These are phyloP conservation scores for Gobio occitaniae DNA, from an alignment of 2,797 vertebrate genomes.

Conservation along the genomic window DNA sequence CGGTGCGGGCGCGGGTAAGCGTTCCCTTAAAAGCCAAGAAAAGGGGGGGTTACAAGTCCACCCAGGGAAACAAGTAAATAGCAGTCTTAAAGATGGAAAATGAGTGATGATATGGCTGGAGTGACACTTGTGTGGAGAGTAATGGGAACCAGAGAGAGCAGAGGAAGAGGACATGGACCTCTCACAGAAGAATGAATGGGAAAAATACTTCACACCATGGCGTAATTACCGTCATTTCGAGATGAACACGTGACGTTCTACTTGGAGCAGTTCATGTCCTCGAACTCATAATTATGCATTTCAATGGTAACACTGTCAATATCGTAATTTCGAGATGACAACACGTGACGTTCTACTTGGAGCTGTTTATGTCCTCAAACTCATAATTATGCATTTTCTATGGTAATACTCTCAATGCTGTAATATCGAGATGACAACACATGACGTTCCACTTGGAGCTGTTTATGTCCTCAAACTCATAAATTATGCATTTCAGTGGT, in stretches of 20 bases:
- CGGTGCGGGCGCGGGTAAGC: constrained; percentile 83
- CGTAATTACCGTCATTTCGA: not conserved
- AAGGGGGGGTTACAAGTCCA: constrained; percentile 26
- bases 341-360: not conserved
- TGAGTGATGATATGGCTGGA: not conserved
- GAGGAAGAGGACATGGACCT: not conserved
- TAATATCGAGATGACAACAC: not conserved
- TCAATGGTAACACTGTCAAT: too few species aligned
- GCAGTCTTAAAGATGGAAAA: not conserved
- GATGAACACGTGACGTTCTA: too few species aligned
- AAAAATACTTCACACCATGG: not conserved
- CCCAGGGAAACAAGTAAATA: not conserved
- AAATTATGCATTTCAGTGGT: not conserved
- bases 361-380: not conserved
- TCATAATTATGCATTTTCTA: not conserved
- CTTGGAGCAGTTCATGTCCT: too few species aligned
- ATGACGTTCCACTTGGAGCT: not conserved
- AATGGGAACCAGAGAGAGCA: not conserved
- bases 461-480: not conserved
- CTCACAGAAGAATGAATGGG: not conserved
- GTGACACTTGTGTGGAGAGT: not conserved
- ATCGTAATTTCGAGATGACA: not conserved
- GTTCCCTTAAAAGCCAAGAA: constrained; percentile 78
- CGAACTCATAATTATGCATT: too few species aligned
- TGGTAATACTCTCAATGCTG: not conserved